Conservation (phyloP, 2,797 vertebrate genomes). For the Phrynocephalus vlangalii region DNA sequence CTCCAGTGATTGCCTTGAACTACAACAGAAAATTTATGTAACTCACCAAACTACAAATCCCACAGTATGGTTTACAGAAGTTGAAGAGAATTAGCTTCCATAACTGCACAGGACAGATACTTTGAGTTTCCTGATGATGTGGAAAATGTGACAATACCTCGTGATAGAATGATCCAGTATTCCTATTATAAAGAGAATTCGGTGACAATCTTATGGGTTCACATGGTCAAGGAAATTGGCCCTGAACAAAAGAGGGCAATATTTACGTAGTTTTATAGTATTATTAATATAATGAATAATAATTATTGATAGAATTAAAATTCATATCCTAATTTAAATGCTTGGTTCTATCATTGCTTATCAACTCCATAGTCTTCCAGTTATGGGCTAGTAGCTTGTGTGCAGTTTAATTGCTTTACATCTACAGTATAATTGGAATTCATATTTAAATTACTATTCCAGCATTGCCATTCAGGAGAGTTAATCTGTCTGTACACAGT, state of each 20-base stretch:
- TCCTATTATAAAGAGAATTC: background rate
- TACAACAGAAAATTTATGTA: too few relatives aligned
- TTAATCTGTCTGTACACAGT: conserved; percentile 1
- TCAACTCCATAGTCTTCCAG: background rate
- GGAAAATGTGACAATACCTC: background rate
- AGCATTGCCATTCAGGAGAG: conserved; percentile 4
- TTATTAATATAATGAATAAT: too few relatives aligned
- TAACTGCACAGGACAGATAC: too few relatives aligned
- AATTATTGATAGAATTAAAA: too few relatives aligned
- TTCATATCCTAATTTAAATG: background rate
- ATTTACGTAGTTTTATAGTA: background rate
- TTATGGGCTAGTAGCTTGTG: background rate
- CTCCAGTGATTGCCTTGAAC: too few relatives aligned
- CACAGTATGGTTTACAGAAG: too few relatives aligned
- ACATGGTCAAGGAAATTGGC: background rate
- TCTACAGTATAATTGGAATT: conserved; percentile 37
- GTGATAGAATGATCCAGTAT: background rate
- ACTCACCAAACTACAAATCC: too few relatives aligned
- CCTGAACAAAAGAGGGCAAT: background rate
- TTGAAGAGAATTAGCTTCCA: too few relatives aligned
- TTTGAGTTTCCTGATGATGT: background rate
- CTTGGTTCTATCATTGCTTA: too few relatives aligned
- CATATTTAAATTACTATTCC: conserved; percentile 31
- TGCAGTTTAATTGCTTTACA: background rate
- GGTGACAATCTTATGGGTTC: background rate